Conservation (phyloP, 1,140 invertebrate species). For the Zaprionus kolodkinae region DNA sequence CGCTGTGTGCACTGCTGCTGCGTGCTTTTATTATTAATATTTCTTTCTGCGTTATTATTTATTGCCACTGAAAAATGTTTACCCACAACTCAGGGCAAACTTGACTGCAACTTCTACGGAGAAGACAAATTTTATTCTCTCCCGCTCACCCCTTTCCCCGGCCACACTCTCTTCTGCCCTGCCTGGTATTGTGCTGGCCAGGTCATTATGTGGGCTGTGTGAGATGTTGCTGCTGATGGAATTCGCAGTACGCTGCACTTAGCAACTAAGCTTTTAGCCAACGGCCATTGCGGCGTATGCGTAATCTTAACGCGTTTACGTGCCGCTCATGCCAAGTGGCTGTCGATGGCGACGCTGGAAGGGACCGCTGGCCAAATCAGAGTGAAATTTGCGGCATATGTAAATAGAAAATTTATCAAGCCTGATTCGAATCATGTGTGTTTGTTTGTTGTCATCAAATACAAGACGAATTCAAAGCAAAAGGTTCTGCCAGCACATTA, state of each 20-base stretch:
- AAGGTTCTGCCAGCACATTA: constrained; percentile 53
- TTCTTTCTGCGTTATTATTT: constrained; percentile 70
- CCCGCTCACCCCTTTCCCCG: constrained; percentile 2
- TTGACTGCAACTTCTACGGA: constrained; percentile 73
- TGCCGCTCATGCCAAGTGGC: constrained; percentile 59
- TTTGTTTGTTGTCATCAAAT: constrained; percentile 34
- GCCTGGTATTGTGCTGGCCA: constrained; percentile 35
- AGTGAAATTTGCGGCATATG: constrained; percentile 55
- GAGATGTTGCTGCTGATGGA: constrained; percentile 69
- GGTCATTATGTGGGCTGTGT: constrained; percentile 75
- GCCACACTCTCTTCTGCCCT: not conserved
- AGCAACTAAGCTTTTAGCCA: constrained; percentile 65
- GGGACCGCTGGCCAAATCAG: constrained; percentile 12
- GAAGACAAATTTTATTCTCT: constrained; percentile 76
- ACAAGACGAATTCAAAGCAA: constrained; percentile 44
- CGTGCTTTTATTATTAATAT: constrained; percentile 81
- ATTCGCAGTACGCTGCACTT: constrained; percentile 61
- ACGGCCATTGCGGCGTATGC: constrained; percentile 70
- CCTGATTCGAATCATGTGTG: constrained; percentile 69
- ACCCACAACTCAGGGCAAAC: constrained; percentile 73
- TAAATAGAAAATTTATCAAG: constrained; percentile 78
- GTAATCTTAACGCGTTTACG: constrained; percentile 70
- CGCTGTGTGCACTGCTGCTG: constrained; percentile 42
- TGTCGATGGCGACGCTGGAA: not conserved
- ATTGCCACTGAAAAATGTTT: constrained; percentile 82